A percentile compares a stretch with the other conserved stretches of the same genome.
These are phyloP conservation scores for Julus scanicus DNA, from an alignment of 2,888 invertebrate species.

Conservation along the genomic window DNA sequence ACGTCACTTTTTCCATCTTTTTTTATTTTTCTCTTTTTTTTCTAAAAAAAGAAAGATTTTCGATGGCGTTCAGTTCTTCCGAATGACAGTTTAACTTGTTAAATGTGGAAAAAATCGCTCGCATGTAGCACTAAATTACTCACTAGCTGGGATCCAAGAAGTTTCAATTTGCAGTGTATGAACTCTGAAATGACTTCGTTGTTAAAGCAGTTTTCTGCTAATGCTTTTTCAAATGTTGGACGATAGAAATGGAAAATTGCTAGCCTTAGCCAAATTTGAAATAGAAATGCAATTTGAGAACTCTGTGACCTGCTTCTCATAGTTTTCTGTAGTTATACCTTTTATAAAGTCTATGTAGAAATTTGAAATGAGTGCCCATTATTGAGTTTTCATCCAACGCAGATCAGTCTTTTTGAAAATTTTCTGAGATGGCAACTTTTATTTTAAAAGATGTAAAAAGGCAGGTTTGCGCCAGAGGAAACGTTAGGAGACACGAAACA, in stretches of 20 bases:
- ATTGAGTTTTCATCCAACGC: too few species aligned
- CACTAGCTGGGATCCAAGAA: background rate
- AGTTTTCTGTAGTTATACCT: background rate
- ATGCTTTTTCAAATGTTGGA: background rate
- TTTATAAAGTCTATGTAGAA: too few species aligned
- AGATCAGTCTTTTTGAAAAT: too few species aligned
- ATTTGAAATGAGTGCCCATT: too few species aligned
- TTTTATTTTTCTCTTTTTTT: background rate
- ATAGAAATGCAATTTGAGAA: constrained; percentile 14
- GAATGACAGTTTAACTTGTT: constrained; percentile 49
- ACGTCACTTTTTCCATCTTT: constrained; percentile 5
- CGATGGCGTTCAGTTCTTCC: constrained; percentile 32
- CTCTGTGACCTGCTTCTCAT: background rate
- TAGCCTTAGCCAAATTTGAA: background rate
- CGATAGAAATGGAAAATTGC: background rate
- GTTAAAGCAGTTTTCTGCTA: background rate
- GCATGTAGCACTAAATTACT: constrained; percentile 1
- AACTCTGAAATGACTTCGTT: background rate
- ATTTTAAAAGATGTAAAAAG: too few species aligned
- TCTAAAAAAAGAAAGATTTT: too few species aligned
- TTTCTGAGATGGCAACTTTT: too few species aligned
- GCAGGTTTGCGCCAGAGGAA: too few species aligned
- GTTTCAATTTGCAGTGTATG: background rate
- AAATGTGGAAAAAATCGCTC: constrained; percentile 19
- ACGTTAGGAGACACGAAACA: too few species aligned